Evolutionary conservation across 2,797 vertebrate genomes (phyloP), one percentile per base, ranked within the genome.

Genomic region (Alauda arvensis): DNA sequence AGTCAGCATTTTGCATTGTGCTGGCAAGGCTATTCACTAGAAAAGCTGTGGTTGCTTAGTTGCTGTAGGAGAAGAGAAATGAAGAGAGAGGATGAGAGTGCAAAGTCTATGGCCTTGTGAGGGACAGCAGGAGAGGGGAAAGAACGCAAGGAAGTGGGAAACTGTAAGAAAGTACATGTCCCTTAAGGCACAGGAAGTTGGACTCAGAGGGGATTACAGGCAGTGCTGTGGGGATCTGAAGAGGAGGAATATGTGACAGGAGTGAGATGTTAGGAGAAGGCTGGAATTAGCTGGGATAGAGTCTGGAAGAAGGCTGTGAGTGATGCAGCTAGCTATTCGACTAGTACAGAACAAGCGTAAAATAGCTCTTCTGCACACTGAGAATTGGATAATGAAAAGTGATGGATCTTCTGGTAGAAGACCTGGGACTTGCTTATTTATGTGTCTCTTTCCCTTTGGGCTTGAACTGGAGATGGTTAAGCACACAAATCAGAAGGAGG

Each of bases 401-500:
- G 85, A 91, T 82, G 68, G 46, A 79, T 84, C 45, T 37, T 70
- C 43, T 77, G 68, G 71, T 79, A 82, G 76, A 49, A 85, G 77
- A 51, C 51, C 39, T 20, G 33, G n/a, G 62, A 74, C 75, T 83
- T 43, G 57, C 5, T 2, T 87, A 49, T 93, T 89, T 89, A 56
- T 85, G 61, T 53, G 49, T 74, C 67, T 68, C 12, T 92, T 89
- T 83, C 63, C 49, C 60, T 90, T 90, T 77, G 75, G 55, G 29
- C 82, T 90, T 90, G 87, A 90, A 75, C 87, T 80, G 72, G 59
- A 86, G 85, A 68, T 82, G 43, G 72, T 79, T 84, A 89, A 92
- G 43, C 31, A 42, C 75, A 78, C 65, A 85, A 63, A 89, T 83
- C 61, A 78, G 61, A 48, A 69, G 40, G 46, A 86, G 51, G 29